These are phyloP conservation scores for Cephonodes hylas DNA, from an alignment of 2,888 invertebrate genomes.

Conservation along the genomic window DNA sequence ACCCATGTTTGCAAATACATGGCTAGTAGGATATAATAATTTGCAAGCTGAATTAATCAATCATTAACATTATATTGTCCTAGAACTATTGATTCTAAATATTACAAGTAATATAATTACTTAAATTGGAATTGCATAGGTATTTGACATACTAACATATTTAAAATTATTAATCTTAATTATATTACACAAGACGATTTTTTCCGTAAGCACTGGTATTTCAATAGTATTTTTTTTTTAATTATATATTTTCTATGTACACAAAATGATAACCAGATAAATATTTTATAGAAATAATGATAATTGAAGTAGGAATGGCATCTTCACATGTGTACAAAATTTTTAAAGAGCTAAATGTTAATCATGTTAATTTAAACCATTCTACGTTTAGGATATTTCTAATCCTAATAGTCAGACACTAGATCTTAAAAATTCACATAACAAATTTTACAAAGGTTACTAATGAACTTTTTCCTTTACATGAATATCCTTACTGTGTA, in stretches of 20 bases:
- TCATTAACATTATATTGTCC: not conserved
- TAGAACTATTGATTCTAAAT: not conserved
- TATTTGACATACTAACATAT: not conserved
- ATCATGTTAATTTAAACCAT: not conserved
- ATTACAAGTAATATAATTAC: not conserved
- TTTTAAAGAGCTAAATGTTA: not conserved
- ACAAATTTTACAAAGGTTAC: not conserved
- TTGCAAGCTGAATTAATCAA: not conserved
- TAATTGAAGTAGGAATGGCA: not conserved
- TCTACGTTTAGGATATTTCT: not conserved
- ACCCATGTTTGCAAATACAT: not conserved
- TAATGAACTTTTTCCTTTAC: not conserved
- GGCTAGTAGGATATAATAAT: not conserved
- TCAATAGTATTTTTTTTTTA: not conserved
- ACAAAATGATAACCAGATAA: not conserved
- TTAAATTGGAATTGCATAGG: not conserved
- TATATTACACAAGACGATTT: not conserved
- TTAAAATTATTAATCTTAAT: not conserved
- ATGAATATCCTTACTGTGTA: not conserved
- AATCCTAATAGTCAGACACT: not conserved
- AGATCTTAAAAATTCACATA: not conserved
- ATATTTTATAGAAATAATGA: not conserved
- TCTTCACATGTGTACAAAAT: not conserved
- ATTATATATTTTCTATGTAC: not conserved
- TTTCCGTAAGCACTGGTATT: not conserved